Percentiles rank a stretch among this genome's conserved stretches.
phyloP scores from a whole-genome alignment of 1,140 invertebrate genomes.

The Contarinia nasturtii region DNA sequence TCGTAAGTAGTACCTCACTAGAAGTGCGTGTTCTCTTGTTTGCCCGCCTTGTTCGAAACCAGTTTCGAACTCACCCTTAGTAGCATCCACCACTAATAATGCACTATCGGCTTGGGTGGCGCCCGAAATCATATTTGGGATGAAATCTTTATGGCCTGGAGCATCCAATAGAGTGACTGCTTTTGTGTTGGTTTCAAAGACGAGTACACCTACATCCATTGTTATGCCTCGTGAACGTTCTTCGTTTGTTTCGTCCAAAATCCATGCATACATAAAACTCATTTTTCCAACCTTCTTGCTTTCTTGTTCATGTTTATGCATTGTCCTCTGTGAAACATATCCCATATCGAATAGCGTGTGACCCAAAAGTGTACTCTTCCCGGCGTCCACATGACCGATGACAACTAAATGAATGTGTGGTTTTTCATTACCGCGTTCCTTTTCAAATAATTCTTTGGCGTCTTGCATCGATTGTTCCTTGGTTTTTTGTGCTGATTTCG shows the following conservation, averaged over 20 bases:
- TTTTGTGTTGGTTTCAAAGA: constrained; percentile 82
- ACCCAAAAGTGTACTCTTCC: constrained; percentile 74
- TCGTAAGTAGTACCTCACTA: constrained; percentile 53
- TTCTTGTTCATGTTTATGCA: constrained; percentile 97
- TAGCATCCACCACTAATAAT: constrained; percentile 88
- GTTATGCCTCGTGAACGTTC: constrained; percentile 79
- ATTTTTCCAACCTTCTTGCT: constrained; percentile 95
- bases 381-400: constrained; percentile 97
- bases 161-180: constrained; percentile 75
- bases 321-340: constrained; percentile 70
- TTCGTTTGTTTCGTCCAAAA: constrained; percentile 96
- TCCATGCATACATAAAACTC: constrained; percentile 97
- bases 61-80: constrained; percentile 93
- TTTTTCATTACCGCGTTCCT: constrained; percentile 55
- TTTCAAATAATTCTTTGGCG: constrained; percentile 36
- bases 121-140: constrained; percentile 98
- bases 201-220: constrained; percentile 89
- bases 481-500: constrained; percentile 9
- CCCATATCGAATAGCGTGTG: constrained; percentile 80
- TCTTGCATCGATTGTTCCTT: constrained; percentile 20
- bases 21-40: constrained; percentile 89
- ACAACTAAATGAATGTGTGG: constrained; percentile 86
- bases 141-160: constrained; percentile 96
- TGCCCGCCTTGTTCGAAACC: constrained; percentile 96
- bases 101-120: constrained; percentile 95